Evolutionary conservation across 2,797 vertebrate genomes (phyloP), one percentile per base, ranked within the genome.

Genomic region (Ateles fusciceps): DNA sequence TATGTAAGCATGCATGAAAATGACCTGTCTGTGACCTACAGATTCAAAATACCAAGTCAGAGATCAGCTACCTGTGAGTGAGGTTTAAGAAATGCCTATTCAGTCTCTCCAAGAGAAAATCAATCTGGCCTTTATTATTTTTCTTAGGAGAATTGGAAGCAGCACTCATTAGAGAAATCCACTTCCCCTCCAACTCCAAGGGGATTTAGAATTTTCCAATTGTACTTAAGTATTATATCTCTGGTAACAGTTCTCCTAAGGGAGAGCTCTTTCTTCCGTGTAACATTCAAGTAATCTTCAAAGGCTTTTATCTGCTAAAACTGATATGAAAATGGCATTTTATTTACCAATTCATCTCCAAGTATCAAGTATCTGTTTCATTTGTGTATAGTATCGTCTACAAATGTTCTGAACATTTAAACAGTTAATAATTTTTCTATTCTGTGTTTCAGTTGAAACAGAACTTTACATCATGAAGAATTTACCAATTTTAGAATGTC

Each of bases 121-220:
- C 91, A 79, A 89, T 86, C 33, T 90, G 83, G 78, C 78, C 81
- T 89, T 96, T 94, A 61, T 55, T 85, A 83, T 28, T 89, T 94
- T 86, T 46, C 94, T 92, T 46, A 28, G 42, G 72, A 94, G 94
- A 97, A 87, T 55, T 95, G 83, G 42, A 96, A 92, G 88, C 36
- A 39, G 50, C 78, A 28, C 91, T 97, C 88, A 89, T 97, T 94
- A 96, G 78, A 88, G 80, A 83, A 96, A 83, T 46, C 59, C 26
- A 74, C 68, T 61, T 84, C 33, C 33, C 46, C 78, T 92, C 57
- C 42, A 90, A 42, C 50, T 95, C 90, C 46, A 33, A 61, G 30
- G 86, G 76, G 94, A 88, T 44, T 91, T 93, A 1, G 10, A 26
- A 55, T 91, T 95, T 95, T 92, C 91, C 96, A 57, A 0, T 24